Percentiles rank a stretch among this genome's conserved stretches.
These are phyloP conservation scores for Eupithecia vulgata DNA, from an alignment of 2,888 invertebrate genomes.

Conservation along the genomic window DNA sequence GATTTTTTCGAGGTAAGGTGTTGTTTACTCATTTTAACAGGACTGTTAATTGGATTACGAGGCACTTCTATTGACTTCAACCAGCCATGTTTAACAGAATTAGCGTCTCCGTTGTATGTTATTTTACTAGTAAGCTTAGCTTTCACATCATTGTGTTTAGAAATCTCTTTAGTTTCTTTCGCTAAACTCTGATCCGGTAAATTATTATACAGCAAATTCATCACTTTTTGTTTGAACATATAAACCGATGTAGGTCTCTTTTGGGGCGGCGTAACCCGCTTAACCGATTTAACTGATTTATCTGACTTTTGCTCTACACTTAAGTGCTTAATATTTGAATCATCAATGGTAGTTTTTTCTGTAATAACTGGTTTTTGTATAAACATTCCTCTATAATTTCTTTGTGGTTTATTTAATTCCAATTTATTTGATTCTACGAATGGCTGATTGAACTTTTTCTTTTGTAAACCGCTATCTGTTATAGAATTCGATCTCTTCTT, in stretches of 20 bases:
- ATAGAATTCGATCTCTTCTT: constrained; percentile 20
- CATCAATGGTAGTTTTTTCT: constrained; percentile 17
- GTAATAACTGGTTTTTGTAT: constrained; percentile 15
- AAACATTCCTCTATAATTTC: constrained; percentile 19
- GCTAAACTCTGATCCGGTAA: constrained; percentile 41
- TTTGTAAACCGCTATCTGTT: background rate
- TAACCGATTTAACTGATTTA: constrained; percentile 52
- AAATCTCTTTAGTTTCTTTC: constrained; percentile 30
- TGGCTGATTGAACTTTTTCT: background rate
- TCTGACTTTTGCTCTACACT: constrained; percentile 40
- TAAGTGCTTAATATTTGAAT: constrained; percentile 20
- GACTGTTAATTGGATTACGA: constrained; percentile 10
- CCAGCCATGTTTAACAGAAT: constrained; percentile 37
- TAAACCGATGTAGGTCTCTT: constrained; percentile 51
- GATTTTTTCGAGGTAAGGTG: constrained; percentile 40
- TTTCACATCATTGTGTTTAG: constrained; percentile 28
- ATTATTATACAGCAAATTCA: constrained; percentile 65
- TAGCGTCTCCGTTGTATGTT: constrained; percentile 38
- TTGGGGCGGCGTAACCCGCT: background rate
- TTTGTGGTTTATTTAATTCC: constrained; percentile 21
- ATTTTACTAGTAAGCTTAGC: constrained; percentile 15
- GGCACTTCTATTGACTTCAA: constrained; percentile 12
- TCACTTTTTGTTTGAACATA: constrained; percentile 65
- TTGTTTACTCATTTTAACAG: constrained; percentile 20
- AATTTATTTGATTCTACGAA: background rate